Evolutionary conservation across 2,113 vertebrate species (phyloP), one percentile per base, ranked within the genome.

Genomic region (Trematomus loennbergii): DNA sequence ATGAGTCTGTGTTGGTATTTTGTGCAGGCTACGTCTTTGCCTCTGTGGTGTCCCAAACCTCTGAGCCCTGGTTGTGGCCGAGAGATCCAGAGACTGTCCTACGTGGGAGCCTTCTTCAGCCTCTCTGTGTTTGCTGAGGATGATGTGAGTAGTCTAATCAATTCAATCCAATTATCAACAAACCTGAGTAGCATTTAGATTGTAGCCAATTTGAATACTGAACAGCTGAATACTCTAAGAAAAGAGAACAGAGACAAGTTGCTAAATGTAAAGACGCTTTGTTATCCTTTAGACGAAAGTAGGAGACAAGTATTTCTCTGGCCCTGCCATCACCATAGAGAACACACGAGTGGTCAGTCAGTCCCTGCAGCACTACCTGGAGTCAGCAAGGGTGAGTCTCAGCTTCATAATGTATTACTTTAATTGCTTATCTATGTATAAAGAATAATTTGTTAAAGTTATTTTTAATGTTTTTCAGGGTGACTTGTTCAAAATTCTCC

Each of bases 301-400:
- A 50, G 97, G 97, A 72, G 98, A 99, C 87, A 99, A 99, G 82
- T 99, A 99, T 93, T 99, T 99, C 95, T 99, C 98, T 83, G 98
- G 98, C 68, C 98, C 98, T 79, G 96, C 98, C 70, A 98, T 99
- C 89, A 99, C 98, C 81, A 95, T 98, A 86, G 98, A 99, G 92
- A 99, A 99, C 94, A 99, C 97, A 0, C 94, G 97, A 1, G 97
- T 99, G 33, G 97, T 99, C 79, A 99, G 98, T 93, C 98, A 99
- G 55, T 97, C 98, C 5, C 87, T 99, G 84, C 98, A 99, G 83
- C 98, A 99, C 90, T 99, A 99, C 89, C 89, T 99, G 95, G 98
- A 99, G 86, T 95, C 96, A 15, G 97, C 97, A 66, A 95, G 98
- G 95, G 97, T 99, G 87, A 89, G 96, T 92, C 2, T 85, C 18